Base-by-base conservation (phyloP, 2,888 invertebrate species). In the Mellilla xanthometata region DNA sequence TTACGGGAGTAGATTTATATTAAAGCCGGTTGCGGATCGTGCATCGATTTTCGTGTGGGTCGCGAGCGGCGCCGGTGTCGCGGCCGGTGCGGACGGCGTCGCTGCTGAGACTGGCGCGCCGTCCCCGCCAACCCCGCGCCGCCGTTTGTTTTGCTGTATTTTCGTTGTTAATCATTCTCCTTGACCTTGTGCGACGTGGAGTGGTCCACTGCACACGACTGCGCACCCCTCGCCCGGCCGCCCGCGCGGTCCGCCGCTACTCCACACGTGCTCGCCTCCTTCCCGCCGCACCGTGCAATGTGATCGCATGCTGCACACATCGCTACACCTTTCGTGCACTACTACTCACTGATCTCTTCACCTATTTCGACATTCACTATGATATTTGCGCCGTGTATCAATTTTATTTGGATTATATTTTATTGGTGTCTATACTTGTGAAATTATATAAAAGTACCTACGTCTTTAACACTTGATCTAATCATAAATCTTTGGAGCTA, bases 111-210 rank as follows among this genome's bases (percentile, higher is more conserved):
- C 89, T 87, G 87, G 65, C 83, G 82, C 78, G 76, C 71, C 76
- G 73, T 70, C 76, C 79, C 69, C 76, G 56, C 72, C 58, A 62
- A 65, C 79, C 78, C 79, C 81, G 74, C 83, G 72, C 75, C 80
- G 78, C 77, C 83, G 82, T 86, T 86, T 86, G 87, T 89, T 90
- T 89, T 87, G 87, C 86, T 87, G 88, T 88, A 89, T 87, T 88
- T 89, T 90, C 85, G 86, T 86, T 86, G 87, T 88, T 90, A 90
- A 90, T 90, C 90, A 90, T 90, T 90, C 90, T 89, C 90, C 90
- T 90, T 88, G 88, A 90, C 89, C 87, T 88, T 87, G 87, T 85
- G 85, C 89, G 86, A 83, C 83, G 88, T 76, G 75, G 84, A 88
- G 87, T 89, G 88, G 88, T 86, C 89, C 86, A 86, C 87, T 88